Evolutionary conservation across 2,797 vertebrate genomes (phyloP).

Genomic region (Otolemur crassicaudatus): DNA sequence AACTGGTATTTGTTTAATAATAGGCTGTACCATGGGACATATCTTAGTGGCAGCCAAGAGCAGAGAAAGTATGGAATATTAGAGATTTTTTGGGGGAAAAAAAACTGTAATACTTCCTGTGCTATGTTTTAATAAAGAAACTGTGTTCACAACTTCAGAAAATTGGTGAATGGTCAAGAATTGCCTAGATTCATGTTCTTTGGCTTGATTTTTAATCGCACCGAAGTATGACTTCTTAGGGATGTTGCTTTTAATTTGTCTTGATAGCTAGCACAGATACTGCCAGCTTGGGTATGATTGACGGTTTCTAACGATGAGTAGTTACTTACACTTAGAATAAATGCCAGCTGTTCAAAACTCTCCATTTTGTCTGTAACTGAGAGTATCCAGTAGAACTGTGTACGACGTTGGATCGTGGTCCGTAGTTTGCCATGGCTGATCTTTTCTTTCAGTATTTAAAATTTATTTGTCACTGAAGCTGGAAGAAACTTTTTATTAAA

Average conservation of each 20-base stretch:
- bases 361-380: neutral
- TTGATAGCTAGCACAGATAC: neutral
- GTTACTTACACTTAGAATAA: slow-evolving; percentile 7
- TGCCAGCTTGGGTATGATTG: neutral
- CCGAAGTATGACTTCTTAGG: slow-evolving; percentile 32
- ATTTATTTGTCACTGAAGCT: neutral
- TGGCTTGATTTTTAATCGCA: slow-evolving; percentile 40
- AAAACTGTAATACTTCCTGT: neutral
- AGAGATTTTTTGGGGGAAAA: neutral
- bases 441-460: neutral
- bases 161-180: neutral
- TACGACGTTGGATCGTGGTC: fast-evolving
- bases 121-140: neutral
- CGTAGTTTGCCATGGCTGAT: neutral
- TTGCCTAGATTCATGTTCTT: neutral
- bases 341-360: neutral
- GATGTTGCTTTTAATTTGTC: slow-evolving; percentile 64
- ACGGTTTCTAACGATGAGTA: neutral
- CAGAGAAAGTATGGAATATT: neutral
- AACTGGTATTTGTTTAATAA: neutral
- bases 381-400: neutral
- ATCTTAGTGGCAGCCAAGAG: neutral
- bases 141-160: slow-evolving; percentile 32
- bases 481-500: neutral
- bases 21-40: neutral